Conservation (phyloP, 2,888 invertebrate genomes). For the Lochmaea crataegi region DNA sequence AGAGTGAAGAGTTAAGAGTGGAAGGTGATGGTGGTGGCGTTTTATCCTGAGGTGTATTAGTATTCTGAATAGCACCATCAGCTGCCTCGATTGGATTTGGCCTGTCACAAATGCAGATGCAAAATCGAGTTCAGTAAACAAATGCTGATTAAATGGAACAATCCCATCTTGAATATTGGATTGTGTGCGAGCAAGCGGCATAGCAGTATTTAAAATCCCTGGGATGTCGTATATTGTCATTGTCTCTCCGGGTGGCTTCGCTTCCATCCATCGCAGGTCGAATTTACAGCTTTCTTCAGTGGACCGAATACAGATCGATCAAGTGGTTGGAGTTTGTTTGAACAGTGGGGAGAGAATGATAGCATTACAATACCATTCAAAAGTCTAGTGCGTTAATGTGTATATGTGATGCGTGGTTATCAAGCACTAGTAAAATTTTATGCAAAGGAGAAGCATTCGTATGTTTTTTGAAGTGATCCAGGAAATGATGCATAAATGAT, state of each 20-base stretch:
- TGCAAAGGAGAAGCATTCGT: too few species aligned
- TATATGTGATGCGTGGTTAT: conserved; percentile 36
- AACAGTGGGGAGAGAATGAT: conserved; percentile 3
- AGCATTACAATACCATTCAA: conserved; percentile 7
- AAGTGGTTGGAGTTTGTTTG: conserved; percentile 40
- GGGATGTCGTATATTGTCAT: too few species aligned
- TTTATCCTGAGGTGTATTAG: too few species aligned
- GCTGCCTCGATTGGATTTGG: not conserved
- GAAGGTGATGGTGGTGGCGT: too few species aligned
- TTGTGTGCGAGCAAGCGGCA: conserved; percentile 4
- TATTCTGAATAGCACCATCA: too few species aligned
- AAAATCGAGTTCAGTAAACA: conserved; percentile 2
- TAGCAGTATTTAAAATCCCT: not conserved
- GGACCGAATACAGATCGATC: conserved; percentile 43
- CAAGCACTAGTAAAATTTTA: too few species aligned
- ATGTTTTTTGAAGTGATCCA: too few species aligned
- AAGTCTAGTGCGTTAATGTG: conserved; percentile 17
- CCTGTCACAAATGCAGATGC: not conserved
- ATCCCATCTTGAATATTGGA: conserved; percentile 6
- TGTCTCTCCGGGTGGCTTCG: not conserved
- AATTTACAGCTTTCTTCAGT: not conserved
- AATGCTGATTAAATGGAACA: not conserved
- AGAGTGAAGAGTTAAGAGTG: too few species aligned
- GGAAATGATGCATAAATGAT: too few species aligned
- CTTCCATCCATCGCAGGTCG: conserved; percentile 7